Evolutionary conservation across 2,797 vertebrate genomes (phyloP).

Genomic region (Oophaga sylvatica): DNA sequence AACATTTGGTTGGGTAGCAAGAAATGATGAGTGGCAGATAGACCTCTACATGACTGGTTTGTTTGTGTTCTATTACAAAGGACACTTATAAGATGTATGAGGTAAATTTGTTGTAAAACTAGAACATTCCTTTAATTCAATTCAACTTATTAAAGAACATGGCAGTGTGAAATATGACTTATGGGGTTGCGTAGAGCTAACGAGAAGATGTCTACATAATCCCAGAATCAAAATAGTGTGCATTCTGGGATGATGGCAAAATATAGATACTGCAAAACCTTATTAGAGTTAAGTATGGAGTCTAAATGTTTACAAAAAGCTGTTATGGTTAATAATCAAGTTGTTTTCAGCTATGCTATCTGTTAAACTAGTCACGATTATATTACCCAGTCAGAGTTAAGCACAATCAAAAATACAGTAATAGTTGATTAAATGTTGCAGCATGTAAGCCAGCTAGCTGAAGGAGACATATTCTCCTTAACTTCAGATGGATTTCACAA

Average conservation of each 20-base stretch:
- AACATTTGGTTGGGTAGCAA: no score
- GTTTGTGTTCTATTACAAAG: no score
- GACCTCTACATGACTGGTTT: no score
- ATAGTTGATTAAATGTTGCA: slow-evolving; percentile 20
- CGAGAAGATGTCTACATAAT: neutral
- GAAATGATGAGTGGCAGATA: no score
- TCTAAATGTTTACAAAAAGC: neutral
- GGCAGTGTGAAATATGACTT: no score
- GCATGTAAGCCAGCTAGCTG: neutral
- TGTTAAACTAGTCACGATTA: slow-evolving; percentile 14
- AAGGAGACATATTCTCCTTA: slow-evolving; percentile 5
- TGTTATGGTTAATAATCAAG: slow-evolving; percentile 28
- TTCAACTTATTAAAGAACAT: no score
- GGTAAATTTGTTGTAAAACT: no score
- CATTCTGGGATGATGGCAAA: neutral
- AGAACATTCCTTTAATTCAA: no score
- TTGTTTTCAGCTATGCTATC: neutral
- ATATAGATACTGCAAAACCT: neutral
- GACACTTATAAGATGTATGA: no score
- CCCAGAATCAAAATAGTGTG: neutral
- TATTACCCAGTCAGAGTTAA: neutral
- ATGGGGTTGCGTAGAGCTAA: no score
- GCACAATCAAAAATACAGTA: neutral
- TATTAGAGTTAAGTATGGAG: neutral
- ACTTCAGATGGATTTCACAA: slow-evolving; percentile 35